These are phyloP conservation scores for Gyps fulvus DNA, from an alignment of 2,113 vertebrate genomes.

Conservation along the genomic window DNA sequence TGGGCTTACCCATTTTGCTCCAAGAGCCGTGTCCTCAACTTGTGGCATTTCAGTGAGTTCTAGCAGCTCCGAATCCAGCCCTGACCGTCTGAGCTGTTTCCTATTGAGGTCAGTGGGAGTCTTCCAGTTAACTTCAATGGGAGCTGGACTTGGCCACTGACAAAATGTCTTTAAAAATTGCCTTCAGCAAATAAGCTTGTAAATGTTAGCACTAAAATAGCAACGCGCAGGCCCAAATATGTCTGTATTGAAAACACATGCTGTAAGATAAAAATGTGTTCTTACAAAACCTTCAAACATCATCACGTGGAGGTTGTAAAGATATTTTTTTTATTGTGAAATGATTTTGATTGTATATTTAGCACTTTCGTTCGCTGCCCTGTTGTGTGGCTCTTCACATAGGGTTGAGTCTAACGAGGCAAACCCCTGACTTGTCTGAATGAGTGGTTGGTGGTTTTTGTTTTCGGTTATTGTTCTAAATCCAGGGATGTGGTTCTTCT, in stretches of 20 bases:
- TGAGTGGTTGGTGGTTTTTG: accelerated
- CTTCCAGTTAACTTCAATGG: conserved; percentile 34
- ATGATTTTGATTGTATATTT: neutral
- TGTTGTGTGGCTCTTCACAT: neutral
- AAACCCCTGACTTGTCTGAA: neutral
- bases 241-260: conserved; percentile 46
- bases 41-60: neutral
- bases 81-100: conserved; percentile 19
- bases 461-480: neutral
- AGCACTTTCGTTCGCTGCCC: neutral
- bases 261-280: neutral
- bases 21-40: neutral
- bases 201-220: conserved; percentile 49
- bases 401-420: neutral
- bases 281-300: neutral
- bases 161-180: conserved; percentile 52
- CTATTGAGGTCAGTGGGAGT: conserved; percentile 33
- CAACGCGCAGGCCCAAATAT: neutral
- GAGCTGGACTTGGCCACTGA: conserved; percentile 22
- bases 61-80: neutral
- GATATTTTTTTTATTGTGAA: neutral
- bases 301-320: neutral
- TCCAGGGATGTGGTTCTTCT: neutral
- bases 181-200: conserved; percentile 48
- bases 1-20: neutral